Evolutionary conservation across 2,888 invertebrate genomes (phyloP), one percentile per base, ranked within the genome.

Genomic region (Antheraea assamensis): DNA sequence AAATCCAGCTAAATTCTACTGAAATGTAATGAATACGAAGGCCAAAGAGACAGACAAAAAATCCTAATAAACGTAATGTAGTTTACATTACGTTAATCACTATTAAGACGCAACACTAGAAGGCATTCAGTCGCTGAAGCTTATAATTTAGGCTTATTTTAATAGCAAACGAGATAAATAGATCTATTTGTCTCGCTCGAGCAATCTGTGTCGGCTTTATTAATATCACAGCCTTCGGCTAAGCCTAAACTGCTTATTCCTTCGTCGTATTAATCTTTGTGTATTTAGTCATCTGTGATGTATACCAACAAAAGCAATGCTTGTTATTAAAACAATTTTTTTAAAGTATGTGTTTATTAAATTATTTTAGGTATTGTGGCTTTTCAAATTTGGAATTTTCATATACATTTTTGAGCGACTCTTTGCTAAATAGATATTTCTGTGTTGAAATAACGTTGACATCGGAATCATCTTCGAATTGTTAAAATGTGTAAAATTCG

Each of bases 161-260:
- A 85, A 87, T 85, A 81, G 82, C 80, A 80, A 82, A 81, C 79
- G 83, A 85, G 82, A 88, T 83, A 82, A 86, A 88, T 87, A 80
- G 82, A 81, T 82, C 81, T 84, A 86, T 88, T 87, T 86, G 85
- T 88, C 84, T 83, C 84, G 74, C 83, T 80, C 81, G 78, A 76
- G 81, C 82, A 81, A 81, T 80, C 82, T 78, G 78, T 77, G 82
- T 79, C 79, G 79, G 81, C 81, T 81, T 85, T 74, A 74, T 74
- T 74, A 74, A 74, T 74, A 74, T 70, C 64, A 15, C 31, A 49
- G 66, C 66, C 68, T 71, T 42, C 66, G 74, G 71, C 71, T 71
- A 52, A 42, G 42, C 73, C 49, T 71, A n/a, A 71, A 73, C 58
- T 58, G 73, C 55, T 58, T 64, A 47, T 61, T 47, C 13, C 47